Evolutionary conservation across 2,888 invertebrate species (phyloP).

Genomic region (Hypomecis punctinalis): DNA sequence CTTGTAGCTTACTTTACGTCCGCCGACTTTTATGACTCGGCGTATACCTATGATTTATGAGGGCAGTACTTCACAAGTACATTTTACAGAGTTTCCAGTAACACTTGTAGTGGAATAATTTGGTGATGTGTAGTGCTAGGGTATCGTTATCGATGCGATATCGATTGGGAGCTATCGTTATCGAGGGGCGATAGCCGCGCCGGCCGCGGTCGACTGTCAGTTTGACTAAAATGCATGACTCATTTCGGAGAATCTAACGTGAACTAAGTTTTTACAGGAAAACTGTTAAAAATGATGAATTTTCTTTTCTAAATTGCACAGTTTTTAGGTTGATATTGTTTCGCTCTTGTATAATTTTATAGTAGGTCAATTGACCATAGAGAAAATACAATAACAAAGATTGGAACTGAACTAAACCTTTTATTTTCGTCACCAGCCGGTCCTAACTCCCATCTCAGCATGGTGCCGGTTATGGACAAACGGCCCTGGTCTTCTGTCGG

Average conservation of each 20-base stretch:
- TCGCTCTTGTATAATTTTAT: background rate
- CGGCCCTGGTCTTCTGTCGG: too few relatives aligned
- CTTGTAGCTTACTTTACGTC: too few relatives aligned
- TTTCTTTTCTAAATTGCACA: background rate
- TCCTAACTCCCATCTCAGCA: too few relatives aligned
- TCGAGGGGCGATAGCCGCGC: slow-evolving; percentile 54
- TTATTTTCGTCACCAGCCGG: too few relatives aligned
- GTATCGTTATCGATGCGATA: slow-evolving; percentile 49
- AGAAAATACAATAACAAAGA: too few relatives aligned
- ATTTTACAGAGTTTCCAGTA: background rate
- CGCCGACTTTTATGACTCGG: too few relatives aligned
- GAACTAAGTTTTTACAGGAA: slow-evolving; percentile 20
- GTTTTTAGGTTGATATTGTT: background rate
- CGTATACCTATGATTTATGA: too few relatives aligned
- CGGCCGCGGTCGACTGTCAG: slow-evolving; percentile 30
- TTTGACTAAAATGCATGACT: slow-evolving; percentile 11
- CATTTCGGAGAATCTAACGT: slow-evolving; percentile 21
- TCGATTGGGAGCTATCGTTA: slow-evolving; percentile 60
- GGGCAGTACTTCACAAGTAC: too few relatives aligned
- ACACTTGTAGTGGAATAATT: slow-evolving; percentile 14
- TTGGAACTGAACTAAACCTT: too few relatives aligned
- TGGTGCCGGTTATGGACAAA: too few relatives aligned
- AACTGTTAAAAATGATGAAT: background rate
- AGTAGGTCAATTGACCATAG: background rate
- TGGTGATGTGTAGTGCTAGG: slow-evolving; percentile 26